Conservation (phyloP, 2,113 vertebrate genomes). For the Bambusicola thoracicus region DNA sequence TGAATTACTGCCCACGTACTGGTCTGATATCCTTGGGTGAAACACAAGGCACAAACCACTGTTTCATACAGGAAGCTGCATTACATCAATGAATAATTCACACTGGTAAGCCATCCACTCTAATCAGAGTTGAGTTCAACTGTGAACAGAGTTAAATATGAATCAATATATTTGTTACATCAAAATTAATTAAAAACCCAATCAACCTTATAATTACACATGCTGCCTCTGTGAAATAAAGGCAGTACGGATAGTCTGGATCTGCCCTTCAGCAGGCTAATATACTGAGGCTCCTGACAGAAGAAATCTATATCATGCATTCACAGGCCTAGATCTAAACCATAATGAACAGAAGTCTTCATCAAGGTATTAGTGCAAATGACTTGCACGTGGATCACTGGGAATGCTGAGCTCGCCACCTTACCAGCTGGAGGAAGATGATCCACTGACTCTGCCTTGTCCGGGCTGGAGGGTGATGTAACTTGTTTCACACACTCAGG, state of each 20-base stretch:
- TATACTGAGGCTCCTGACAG: neutral
- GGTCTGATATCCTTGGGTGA: neutral
- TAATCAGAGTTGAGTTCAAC: neutral
- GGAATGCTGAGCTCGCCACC: neutral
- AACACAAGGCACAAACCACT: neutral
- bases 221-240: conserved; percentile 11
- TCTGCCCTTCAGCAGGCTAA: conserved; percentile 1
- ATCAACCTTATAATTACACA: conserved; percentile 39
- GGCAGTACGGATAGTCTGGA: neutral
- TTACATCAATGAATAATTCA: conserved; percentile 1
- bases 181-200: conserved; percentile 52
- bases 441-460: conserved; percentile 51
- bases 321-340: neutral
- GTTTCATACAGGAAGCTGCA: neutral
- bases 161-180: neutral
- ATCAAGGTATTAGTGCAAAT: neutral
- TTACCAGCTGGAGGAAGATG: conserved; percentile 72
- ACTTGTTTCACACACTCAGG: conserved; percentile 22
- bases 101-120: neutral
- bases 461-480: neutral
- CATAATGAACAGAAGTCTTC: neutral
- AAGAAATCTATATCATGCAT: neutral
- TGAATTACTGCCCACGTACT: neutral
- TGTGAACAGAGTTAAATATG: conserved; percentile 18
- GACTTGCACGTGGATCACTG: neutral